These are phyloP conservation scores for Brachyhypopomus gauderio DNA, from an alignment of 2,113 vertebrate species.

Conservation along the genomic window DNA sequence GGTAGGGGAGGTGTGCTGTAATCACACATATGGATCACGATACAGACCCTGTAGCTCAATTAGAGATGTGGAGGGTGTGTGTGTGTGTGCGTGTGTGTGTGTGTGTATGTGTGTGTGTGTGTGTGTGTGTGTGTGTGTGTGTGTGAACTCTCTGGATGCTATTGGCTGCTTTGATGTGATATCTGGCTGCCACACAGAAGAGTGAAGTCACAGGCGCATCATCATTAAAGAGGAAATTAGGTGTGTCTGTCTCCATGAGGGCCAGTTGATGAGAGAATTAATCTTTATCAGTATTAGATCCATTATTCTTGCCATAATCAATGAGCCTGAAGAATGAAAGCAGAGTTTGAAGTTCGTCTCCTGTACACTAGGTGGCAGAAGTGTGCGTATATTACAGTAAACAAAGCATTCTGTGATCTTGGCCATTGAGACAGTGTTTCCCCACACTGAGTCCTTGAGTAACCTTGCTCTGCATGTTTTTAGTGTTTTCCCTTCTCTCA, in stretches of 20 bases:
- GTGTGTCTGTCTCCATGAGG: background rate
- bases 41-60: conserved; percentile 18
- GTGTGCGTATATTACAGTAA: background rate
- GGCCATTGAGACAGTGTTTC: background rate
- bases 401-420: background rate
- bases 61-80: background rate
- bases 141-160: conserved; percentile 17
- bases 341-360: background rate
- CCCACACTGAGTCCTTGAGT: background rate
- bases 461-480: background rate
- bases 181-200: conserved; percentile 22
- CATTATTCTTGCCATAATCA: background rate
- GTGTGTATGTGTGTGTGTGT: background rate
- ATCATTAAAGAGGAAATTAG: background rate
- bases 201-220: background rate
- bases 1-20: background rate
- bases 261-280: background rate
- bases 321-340: background rate
- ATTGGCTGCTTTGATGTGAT: conserved; percentile 29
- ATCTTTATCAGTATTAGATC: conserved; percentile 2
- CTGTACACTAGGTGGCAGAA: conserved; percentile 45
- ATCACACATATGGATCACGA: conserved; percentile 29
- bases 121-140: conserved; percentile 18
- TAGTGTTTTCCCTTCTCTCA: background rate
- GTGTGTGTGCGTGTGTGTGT: background rate